phyloP scores from a whole-genome alignment of 2,113 vertebrate species.

The Podarcis muralis region DNA sequence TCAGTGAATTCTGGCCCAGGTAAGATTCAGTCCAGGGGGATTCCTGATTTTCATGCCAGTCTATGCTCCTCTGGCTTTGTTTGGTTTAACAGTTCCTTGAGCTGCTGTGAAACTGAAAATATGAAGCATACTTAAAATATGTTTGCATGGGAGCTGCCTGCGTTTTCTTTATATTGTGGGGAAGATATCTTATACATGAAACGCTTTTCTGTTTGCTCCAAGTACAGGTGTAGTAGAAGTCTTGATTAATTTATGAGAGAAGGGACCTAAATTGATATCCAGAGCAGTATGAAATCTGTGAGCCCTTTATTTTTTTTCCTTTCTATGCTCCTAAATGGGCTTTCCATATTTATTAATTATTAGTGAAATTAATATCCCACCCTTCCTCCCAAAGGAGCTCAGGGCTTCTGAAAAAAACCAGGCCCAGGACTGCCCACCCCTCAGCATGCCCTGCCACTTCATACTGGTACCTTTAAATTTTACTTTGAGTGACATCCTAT shows the following conservation, averaged over 20 bases:
- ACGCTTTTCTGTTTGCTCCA: neutral
- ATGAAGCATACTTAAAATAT: neutral
- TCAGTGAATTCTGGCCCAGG: neutral
- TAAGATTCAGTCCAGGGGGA: neutral
- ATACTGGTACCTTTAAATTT: too few species aligned
- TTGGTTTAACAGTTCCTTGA: neutral
- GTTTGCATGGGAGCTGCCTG: neutral
- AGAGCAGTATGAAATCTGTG: neutral
- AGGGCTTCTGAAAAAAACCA: too few species aligned
- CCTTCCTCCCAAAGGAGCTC: too few species aligned
- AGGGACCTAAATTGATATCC: neutral
- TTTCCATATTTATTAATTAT: too few species aligned
- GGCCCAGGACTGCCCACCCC: too few species aligned
- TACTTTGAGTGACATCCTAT: too few species aligned
- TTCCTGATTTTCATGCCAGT: neutral
- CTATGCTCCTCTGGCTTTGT: neutral
- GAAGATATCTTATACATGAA: neutral
- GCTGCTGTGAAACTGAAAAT: neutral
- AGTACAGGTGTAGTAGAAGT: neutral
- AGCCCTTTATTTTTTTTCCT: neutral
- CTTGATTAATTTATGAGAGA: neutral
- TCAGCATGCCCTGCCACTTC: too few species aligned
- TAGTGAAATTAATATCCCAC: too few species aligned
- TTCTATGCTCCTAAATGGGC: too few species aligned
- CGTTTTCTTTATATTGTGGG: neutral